A percentile compares a stretch with the other conserved stretches of the same genome.
phyloP scores from a whole-genome alignment of 2,113 vertebrate genomes.

The Syngnathus floridae region DNA sequence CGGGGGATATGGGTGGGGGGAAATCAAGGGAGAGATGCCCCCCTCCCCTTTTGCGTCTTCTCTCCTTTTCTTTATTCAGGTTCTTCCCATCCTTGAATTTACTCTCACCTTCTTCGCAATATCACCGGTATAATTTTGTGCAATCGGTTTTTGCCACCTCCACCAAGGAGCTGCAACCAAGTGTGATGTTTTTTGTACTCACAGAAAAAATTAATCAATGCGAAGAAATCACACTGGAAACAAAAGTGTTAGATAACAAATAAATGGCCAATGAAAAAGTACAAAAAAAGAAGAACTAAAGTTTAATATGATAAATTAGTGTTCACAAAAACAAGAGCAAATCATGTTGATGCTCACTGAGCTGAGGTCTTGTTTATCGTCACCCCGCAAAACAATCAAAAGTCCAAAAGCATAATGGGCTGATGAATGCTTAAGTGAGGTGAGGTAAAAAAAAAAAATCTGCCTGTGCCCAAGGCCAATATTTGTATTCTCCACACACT shows the following conservation, averaged over 20 bases:
- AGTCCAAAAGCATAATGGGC: too few species aligned
- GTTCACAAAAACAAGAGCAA: neutral
- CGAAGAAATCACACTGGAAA: neutral
- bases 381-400: too few species aligned
- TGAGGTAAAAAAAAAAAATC: too few species aligned
- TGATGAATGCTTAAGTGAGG: too few species aligned
- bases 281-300: too few species aligned
- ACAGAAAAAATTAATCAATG: neutral
- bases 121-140: neutral
- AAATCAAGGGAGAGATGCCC: too few species aligned
- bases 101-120: neutral
- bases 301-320: too few species aligned
- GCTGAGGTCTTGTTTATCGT: too few species aligned
- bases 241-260: neutral
- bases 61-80: conserved; percentile 2
- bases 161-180: neutral
- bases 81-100: neutral
- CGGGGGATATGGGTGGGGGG: neutral
- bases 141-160: neutral
- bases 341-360: too few species aligned
- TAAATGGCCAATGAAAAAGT: neutral
- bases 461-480: neutral
- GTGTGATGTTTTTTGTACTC: neutral
- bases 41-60: conserved; percentile 6
- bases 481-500: neutral